Conservation (phyloP, 2,797 vertebrate species). For the Tolypeutes matacus region DNA sequence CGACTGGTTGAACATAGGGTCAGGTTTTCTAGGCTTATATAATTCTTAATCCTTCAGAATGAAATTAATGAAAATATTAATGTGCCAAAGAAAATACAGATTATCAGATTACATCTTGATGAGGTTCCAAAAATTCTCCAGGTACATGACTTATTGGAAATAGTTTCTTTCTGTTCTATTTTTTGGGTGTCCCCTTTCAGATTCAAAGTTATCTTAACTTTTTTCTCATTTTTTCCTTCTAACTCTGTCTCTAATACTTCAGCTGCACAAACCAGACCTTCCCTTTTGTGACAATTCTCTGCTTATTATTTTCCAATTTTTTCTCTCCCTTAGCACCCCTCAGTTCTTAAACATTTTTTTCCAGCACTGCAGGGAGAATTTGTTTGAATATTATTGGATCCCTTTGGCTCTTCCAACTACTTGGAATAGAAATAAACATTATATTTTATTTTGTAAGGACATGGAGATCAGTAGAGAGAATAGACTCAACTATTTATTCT, state of each 20-base stretch:
- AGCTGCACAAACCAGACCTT: background rate
- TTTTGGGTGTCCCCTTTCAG: background rate
- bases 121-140: background rate
- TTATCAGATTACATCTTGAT: background rate
- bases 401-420: background rate
- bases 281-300: background rate
- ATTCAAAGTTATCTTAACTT: background rate
- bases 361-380: background rate
- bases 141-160: background rate
- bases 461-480: background rate
- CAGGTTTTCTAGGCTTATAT: background rate
- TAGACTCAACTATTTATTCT: background rate
- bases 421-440: background rate
- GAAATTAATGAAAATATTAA: background rate
- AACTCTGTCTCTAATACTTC: background rate
- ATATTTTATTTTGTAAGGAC: constrained; percentile 48
- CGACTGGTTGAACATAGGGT: background rate
- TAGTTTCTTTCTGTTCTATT: background rate
- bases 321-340: background rate
- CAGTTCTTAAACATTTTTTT: background rate
- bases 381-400: background rate
- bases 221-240: background rate
- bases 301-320: background rate
- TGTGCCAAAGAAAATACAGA: background rate
- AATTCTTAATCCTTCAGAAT: background rate